These are phyloP conservation scores for chimpanzee (Pan troglodytes) DNA, from an alignment of 2,113 vertebrate species.

Conservation along the genomic window NHGRI_mPanTro3-v2.1_pri NC_072421.2:12017001-12017500, in stretches of 20 bases:
- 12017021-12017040: neutral
- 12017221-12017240: neutral
- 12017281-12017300: neutral
- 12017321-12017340: neutral
- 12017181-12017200: neutral
- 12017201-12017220: neutral
- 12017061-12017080: neutral
- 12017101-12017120: neutral
- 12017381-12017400: neutral
- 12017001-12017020: neutral
- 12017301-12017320: neutral
- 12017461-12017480: neutral
- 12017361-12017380: neutral
- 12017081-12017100: neutral
- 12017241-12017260: neutral
- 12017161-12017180: neutral
- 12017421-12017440: neutral
- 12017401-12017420: neutral
- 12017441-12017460: neutral
- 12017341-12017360: slow-evolving; percentile 13
- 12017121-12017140: neutral
- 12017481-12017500: neutral
- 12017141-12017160: neutral
- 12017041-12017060: neutral
- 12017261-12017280: neutral